These are phyloP conservation scores for Acanthurus tractus DNA, from an alignment of 2,797 vertebrate genomes.

Conservation along the genomic window DNA sequence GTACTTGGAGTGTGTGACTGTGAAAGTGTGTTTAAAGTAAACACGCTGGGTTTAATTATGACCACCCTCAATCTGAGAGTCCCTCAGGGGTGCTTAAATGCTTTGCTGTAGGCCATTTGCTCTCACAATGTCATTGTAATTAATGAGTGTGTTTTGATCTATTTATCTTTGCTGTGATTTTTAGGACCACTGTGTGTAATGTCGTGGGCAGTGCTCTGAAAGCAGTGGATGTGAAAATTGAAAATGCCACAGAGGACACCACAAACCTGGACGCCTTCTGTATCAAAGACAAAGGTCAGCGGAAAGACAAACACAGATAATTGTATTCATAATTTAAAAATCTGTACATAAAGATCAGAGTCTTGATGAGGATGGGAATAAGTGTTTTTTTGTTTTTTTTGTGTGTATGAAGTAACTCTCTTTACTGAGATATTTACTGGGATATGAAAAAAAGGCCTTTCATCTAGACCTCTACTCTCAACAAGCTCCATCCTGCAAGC, in stretches of 20 bases:
- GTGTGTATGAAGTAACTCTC: not conserved
- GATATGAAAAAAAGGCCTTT: constrained; percentile 32
- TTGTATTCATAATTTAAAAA: not conserved
- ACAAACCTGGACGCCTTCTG: constrained; percentile 87
- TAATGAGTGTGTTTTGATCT: constrained; percentile 6
- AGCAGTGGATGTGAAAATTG: constrained; percentile 89
- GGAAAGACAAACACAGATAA: constrained; percentile 9
- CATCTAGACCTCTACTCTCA: constrained; percentile 11
- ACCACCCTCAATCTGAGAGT: constrained; percentile 4
- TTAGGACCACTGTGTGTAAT: constrained; percentile 90
- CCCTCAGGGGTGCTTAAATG: constrained; percentile 1
- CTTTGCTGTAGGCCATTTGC: constrained; percentile 7
- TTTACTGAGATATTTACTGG: constrained; percentile 33
- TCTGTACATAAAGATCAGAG: too few species aligned
- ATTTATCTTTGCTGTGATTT: constrained; percentile 38
- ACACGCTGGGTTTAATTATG: constrained; percentile 35
- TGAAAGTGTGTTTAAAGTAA: constrained; percentile 15
- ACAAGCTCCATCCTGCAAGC: not conserved
- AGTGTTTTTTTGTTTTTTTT: constrained; percentile 1
- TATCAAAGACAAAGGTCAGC: constrained; percentile 91
- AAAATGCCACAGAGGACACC: constrained; percentile 84
- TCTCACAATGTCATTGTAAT: constrained; percentile 16
- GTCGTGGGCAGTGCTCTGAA: constrained; percentile 83
- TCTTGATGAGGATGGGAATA: constrained; percentile 11
- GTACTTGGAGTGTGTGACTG: constrained; percentile 4